Evolutionary conservation across 1,140 invertebrate species (phyloP).

Genomic region (Ostrea denselamellosa): DNA sequence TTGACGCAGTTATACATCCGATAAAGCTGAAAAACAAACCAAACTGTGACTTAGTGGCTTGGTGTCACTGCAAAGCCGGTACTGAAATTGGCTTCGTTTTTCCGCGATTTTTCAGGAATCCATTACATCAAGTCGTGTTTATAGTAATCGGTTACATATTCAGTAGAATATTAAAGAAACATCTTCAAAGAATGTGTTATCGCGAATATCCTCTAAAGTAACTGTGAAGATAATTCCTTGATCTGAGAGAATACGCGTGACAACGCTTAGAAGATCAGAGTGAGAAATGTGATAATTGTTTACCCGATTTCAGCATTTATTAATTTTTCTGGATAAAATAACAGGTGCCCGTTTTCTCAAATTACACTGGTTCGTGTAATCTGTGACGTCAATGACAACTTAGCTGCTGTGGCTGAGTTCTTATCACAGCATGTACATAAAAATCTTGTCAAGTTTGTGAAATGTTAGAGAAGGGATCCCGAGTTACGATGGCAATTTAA

Average conservation of each 20-base stretch:
- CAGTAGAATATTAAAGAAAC: neutral
- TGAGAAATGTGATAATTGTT: neutral
- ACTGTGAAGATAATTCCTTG: neutral
- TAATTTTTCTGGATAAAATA: slow-evolving; percentile 31
- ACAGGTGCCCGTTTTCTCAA: neutral
- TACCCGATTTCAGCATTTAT: neutral
- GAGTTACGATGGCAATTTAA: neutral
- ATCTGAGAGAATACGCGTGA: neutral
- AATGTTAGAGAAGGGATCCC: neutral
- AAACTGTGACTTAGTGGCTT: neutral
- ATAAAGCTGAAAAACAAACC: neutral
- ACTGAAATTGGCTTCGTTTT: neutral
- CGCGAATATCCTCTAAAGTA: neutral
- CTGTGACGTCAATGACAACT: slow-evolving; percentile 1
- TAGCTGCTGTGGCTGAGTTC: neutral
- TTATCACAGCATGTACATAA: neutral
- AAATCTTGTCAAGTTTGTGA: neutral
- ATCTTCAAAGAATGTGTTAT: slow-evolving; percentile 4
- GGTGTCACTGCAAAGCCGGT: neutral
- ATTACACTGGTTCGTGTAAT: neutral
- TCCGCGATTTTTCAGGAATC: neutral
- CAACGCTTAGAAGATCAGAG: neutral
- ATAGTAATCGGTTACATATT: neutral
- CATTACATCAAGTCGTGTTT: neutral
- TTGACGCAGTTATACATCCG: slow-evolving; percentile 6